phyloP scores from a whole-genome alignment of 2,797 vertebrate genomes.

The Coranthus polyacanthus region DNA sequence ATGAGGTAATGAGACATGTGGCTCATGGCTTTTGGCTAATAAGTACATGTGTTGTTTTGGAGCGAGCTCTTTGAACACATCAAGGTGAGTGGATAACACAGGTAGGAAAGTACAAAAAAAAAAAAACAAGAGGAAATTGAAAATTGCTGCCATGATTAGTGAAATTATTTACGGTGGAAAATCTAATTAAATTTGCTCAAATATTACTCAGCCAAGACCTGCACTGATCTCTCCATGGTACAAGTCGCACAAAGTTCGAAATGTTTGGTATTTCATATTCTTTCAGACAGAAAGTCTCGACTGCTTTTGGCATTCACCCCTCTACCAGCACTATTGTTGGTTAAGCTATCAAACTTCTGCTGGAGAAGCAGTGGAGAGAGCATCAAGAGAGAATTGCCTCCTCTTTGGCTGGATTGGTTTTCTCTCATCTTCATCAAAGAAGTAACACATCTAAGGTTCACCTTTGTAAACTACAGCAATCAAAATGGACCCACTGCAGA shows the following conservation, averaged over 20 bases:
- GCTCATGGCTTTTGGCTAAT: slow-evolving; percentile 10
- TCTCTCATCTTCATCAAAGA: slow-evolving; percentile 72
- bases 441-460: slow-evolving; percentile 37
- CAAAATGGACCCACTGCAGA: slow-evolving; percentile 5
- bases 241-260: slow-evolving; percentile 8
- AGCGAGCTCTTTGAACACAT: slow-evolving; percentile 22
- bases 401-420: slow-evolving; percentile 55
- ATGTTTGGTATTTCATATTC: slow-evolving; percentile 35
- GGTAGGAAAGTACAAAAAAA: not conserved
- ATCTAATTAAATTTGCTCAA: not conserved
- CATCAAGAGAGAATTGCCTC: slow-evolving; percentile 49
- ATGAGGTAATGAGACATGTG: slow-evolving; percentile 18
- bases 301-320: slow-evolving; percentile 18
- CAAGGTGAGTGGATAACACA: not conserved
- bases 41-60: not conserved
- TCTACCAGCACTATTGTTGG: slow-evolving; percentile 32
- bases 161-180: not conserved
- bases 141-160: too few species aligned
- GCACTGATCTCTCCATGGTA: not conserved
- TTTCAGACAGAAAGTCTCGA: slow-evolving; percentile 28
- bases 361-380: slow-evolving; percentile 51
- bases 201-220: slow-evolving; percentile 2
- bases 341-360: slow-evolving; percentile 49
- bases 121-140: too few species aligned
- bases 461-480: slow-evolving; percentile 25